Evolutionary conservation across 2,888 invertebrate species (phyloP).

Genomic region (Pheosia tremula): DNA sequence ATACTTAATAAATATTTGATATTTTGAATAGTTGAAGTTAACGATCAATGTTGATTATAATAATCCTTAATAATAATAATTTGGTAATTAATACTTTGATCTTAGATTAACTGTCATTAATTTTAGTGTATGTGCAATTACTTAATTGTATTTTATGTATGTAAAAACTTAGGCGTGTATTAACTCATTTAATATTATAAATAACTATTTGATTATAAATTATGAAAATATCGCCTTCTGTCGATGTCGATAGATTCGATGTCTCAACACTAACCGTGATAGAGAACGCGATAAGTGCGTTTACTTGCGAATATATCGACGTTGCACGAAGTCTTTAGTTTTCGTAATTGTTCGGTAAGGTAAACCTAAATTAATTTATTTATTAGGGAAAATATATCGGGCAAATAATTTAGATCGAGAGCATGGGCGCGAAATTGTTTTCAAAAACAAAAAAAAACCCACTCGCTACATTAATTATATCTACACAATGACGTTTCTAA

Average conservation of each 20-base stretch:
- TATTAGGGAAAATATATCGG: slow-evolving; percentile 77
- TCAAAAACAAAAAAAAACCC: slow-evolving; percentile 14
- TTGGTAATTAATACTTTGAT: slow-evolving; percentile 65
- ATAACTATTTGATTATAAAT: slow-evolving; percentile 47
- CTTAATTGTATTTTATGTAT: slow-evolving; percentile 70
- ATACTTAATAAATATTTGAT: slow-evolving; percentile 43
- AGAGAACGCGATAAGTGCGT: slow-evolving; percentile 15
- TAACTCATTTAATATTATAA: slow-evolving; percentile 61
- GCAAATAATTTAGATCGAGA: slow-evolving; percentile 55
- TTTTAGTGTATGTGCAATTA: slow-evolving; percentile 78
- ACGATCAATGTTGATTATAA: slow-evolving; percentile 46
- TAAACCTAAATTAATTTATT: slow-evolving; percentile 74
- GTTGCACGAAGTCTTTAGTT: slow-evolving; percentile 34
- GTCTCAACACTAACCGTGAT: slow-evolving; percentile 31
- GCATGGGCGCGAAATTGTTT: slow-evolving; percentile 41
- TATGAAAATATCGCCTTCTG: slow-evolving; percentile 33
- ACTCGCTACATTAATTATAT: background rate
- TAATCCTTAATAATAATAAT: slow-evolving; percentile 62
- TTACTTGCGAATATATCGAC: slow-evolving; percentile 15
- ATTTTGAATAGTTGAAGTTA: slow-evolving; percentile 58
- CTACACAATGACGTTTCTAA: background rate
- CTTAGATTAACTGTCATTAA: slow-evolving; percentile 69
- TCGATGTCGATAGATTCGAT: slow-evolving; percentile 24
- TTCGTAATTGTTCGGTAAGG: slow-evolving; percentile 28
- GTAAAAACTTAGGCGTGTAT: slow-evolving; percentile 66